Evolutionary conservation across 2,113 vertebrate species (phyloP).

Genomic region (Proteles cristata): DNA sequence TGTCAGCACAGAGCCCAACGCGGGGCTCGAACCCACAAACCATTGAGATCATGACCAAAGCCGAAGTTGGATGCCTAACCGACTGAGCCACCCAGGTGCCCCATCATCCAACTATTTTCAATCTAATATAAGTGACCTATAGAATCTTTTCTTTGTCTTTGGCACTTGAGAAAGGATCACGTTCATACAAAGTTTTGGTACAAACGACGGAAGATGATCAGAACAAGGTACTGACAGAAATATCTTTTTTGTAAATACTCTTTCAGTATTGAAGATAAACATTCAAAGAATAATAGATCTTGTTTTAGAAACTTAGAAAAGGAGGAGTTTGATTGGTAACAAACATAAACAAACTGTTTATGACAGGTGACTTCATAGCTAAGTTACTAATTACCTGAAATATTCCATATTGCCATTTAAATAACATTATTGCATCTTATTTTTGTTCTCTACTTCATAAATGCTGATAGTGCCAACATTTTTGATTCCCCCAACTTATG

Average conservation of each 20-base stretch:
- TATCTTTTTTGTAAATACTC: constrained; percentile 21
- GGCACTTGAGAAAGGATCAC: neutral
- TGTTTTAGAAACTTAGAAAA: constrained; percentile 42
- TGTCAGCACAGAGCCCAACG: no score
- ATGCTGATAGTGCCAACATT: neutral
- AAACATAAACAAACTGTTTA: neutral
- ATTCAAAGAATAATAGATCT: neutral
- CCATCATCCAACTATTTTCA: neutral
- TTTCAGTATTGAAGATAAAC: neutral
- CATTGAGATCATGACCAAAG: no score
- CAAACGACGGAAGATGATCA: neutral
- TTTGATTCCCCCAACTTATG: neutral
- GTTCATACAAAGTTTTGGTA: neutral
- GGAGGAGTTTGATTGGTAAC: neutral
- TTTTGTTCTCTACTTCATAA: constrained; percentile 53
- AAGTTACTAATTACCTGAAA: neutral
- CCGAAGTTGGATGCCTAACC: no score
- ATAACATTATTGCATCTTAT: constrained; percentile 30
- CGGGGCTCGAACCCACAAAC: no score
- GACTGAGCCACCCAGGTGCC: no score
- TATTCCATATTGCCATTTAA: neutral
- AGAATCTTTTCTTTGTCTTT: neutral
- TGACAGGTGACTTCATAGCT: neutral
- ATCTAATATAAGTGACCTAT: neutral
- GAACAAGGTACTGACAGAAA: constrained; percentile 6